Percentiles rank a stretch among this genome's conserved stretches.
These are phyloP conservation scores for Delichon dasypus DNA, from an alignment of 2,797 vertebrate species.

Conservation along the genomic window DNA sequence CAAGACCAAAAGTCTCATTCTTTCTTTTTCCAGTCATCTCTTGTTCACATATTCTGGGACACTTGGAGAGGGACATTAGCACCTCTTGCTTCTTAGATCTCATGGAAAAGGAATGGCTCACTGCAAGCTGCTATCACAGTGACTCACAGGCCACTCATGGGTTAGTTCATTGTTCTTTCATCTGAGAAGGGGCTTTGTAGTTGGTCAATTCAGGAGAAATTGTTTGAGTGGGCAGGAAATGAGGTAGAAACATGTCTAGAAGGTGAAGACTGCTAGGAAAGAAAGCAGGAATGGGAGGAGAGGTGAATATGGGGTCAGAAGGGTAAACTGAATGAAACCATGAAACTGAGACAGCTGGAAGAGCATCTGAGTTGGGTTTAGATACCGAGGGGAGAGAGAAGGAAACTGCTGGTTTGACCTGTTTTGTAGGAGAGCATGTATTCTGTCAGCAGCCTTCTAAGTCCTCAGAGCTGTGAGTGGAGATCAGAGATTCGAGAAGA, in stretches of 20 bases:
- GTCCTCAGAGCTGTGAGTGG: not conserved
- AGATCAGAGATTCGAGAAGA: slow-evolving; percentile 2
- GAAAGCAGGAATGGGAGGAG: not conserved
- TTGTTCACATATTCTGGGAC: not conserved
- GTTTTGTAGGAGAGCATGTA: not conserved
- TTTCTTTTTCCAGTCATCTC: not conserved
- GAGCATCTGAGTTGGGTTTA: not conserved
- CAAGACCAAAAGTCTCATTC: not conserved
- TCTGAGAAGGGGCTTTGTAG: not conserved
- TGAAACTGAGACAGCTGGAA: not conserved
- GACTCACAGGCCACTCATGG: not conserved
- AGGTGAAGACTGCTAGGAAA: not conserved
- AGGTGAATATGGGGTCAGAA: not conserved
- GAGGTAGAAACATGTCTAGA: not conserved
- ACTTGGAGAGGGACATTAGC: not conserved
- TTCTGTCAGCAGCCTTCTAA: not conserved
- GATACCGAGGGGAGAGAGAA: not conserved
- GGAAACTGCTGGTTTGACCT: not conserved
- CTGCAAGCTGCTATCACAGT: not conserved
- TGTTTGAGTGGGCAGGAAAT: not conserved
- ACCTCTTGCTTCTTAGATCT: not conserved
- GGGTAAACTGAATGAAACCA: not conserved
- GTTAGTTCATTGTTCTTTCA: not conserved
- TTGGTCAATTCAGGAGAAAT: not conserved
- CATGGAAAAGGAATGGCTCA: not conserved